Evolutionary conservation across 2,797 vertebrate species (phyloP).

Genomic region (Rhincodon typus): DNA sequence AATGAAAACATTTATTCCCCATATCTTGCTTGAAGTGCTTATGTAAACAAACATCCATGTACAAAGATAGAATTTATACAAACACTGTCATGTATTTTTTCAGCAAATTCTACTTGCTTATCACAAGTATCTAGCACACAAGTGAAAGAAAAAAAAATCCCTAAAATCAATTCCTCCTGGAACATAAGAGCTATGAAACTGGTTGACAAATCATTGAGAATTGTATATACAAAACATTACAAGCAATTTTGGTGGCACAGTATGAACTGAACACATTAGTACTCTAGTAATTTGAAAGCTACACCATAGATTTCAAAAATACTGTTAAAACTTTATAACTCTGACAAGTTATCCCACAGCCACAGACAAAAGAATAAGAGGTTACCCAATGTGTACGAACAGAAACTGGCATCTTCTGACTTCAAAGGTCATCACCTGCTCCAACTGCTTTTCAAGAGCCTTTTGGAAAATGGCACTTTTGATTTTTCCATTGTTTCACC

Average conservation of each 20-base stretch:
- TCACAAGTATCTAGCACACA: conserved; percentile 23
- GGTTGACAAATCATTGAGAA: background rate
- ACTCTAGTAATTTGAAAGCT: conserved; percentile 26
- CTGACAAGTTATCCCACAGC: background rate
- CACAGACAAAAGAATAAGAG: conserved; percentile 7
- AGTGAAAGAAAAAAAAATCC: conserved; percentile 19
- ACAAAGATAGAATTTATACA: conserved; percentile 35
- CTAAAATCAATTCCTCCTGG: conserved; percentile 6
- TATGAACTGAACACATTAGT: conserved; percentile 19
- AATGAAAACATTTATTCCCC: conserved; percentile 33
- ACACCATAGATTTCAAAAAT: conserved; percentile 19
- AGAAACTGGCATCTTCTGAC: background rate
- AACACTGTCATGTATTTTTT: conserved; percentile 34
- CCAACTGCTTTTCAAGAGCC: background rate
- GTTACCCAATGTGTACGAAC: background rate
- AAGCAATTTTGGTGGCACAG: background rate
- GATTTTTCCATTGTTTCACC: background rate
- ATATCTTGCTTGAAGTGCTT: conserved; percentile 30
- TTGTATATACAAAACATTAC: conserved; percentile 25
- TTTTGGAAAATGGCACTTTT: background rate
- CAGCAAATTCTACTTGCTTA: conserved; percentile 32
- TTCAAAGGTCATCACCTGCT: background rate
- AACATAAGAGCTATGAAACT: conserved; percentile 24
- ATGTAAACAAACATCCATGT: conserved; percentile 36
- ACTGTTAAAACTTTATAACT: conserved; percentile 11